A percentile compares a stretch with the other conserved stretches of the same genome.
Conservation (phyloP, 2,797 vertebrate species). For the Austrolebias charrua region DNA sequence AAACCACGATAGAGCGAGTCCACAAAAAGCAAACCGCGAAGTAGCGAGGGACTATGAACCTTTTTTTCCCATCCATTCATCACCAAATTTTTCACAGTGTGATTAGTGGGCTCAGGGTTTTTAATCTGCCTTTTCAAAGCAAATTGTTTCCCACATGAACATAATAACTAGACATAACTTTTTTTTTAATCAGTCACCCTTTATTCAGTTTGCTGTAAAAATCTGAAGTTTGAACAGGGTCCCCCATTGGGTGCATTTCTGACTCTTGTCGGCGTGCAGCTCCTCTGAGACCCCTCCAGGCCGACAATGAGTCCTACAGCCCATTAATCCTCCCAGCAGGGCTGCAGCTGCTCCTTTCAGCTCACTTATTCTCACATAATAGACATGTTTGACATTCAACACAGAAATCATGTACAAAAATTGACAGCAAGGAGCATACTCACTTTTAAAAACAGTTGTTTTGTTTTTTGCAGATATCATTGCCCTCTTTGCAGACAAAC, state of each 20-base stretch:
- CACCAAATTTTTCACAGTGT: not conserved
- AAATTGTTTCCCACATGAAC: not conserved
- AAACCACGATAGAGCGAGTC: no score
- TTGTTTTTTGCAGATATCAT: no score
- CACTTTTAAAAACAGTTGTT: no score
- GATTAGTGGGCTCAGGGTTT: not conserved
- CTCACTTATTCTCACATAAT: not conserved
- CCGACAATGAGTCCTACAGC: not conserved
- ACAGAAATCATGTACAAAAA: not conserved
- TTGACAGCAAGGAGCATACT: no score
- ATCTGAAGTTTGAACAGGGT: not conserved
- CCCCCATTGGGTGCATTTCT: not conserved
- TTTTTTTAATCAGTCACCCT: no score
- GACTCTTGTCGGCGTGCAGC: not conserved
- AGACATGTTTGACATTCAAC: not conserved
- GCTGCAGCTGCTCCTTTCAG: not conserved
- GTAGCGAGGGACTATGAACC: no score
- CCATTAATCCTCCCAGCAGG: not conserved
- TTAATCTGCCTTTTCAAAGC: not conserved
- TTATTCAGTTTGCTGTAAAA: not conserved
- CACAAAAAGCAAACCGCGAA: no score
- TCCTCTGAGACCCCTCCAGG: slow-evolving; percentile 2
- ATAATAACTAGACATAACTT: not conserved
- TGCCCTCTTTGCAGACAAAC: no score
- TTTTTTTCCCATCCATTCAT: not conserved